Base-by-base conservation (phyloP, 1,140 invertebrate species). In the Hylyphantes graminicola region DNA sequence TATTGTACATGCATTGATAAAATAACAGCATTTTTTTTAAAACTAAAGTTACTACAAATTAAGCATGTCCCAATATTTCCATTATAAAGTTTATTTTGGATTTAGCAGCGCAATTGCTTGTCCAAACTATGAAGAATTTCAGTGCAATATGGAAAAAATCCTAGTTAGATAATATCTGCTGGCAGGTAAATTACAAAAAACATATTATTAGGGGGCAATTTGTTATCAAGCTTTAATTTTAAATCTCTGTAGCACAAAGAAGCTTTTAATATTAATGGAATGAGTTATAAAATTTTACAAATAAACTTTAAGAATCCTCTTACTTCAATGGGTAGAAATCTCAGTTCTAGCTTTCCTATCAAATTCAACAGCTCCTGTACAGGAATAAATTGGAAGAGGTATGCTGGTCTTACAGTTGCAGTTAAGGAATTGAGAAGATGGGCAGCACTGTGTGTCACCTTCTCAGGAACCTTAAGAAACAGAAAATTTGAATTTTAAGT, bases 381-480 rank as follows among this genome's bases (percentile, higher is more conserved):
- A 35, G 88, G 85, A 48, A 89, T 86, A 70, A 92, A 87, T 51
- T 91, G 89, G 87, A 92, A 91, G 4, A 93, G 88, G 74, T 89
- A 89, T 63, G 91, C 88, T 54, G 92, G 92, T 78, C 92, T 90
- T 0, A 93, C 89, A 87, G 92, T 92, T 0, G 90, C 90, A 6
- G 90, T 91, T 53, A 93, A 87, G 7, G 92, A 93, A 85, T 91
- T 89, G 4, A 94, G 88, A 57, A 93, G 89, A 88, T 93, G 92
- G 48, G 91, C 91, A 57, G 92, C 91, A 55, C 92, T 92, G 87
- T 93, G 92, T 53, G 92, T 88, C 11, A 93, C 89, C 87, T 92
- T 92, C 19, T 91, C 88, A 54, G 91, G 90, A 48, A 90, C 88
- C 89, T 89, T 87, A 50, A 87, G 63, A 87, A 74, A 65, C 19